A percentile compares a stretch with the other conserved stretches of the same genome.
Evolutionary conservation across 2,113 vertebrate genomes (phyloP).

Genomic region (Cichladusa arquata): DNA sequence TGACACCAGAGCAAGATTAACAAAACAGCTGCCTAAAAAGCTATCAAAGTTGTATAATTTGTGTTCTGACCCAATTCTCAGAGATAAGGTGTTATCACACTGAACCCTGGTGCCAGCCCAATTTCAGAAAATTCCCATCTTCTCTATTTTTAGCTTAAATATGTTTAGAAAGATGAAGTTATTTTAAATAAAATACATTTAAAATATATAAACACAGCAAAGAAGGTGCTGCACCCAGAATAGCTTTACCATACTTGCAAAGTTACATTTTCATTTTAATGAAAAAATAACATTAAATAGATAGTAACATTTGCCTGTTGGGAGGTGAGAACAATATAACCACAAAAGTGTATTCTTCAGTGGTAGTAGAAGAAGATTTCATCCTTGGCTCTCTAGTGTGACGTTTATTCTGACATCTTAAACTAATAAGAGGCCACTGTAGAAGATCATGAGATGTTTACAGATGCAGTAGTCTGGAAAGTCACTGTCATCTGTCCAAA

Average conservation of each 20-base stretch:
- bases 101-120: conserved; percentile 8
- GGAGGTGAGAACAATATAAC: not conserved
- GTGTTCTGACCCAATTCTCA: conserved; percentile 6
- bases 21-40: conserved; percentile 16
- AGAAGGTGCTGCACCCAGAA: not conserved
- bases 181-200: conserved; percentile 34
- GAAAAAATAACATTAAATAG: conserved; percentile 25
- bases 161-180: conserved; percentile 7
- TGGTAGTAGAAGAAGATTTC: not conserved
- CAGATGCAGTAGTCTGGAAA: not conserved
- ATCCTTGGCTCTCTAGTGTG: not conserved
- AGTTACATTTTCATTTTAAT: conserved; percentile 50
- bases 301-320: not conserved
- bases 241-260: not conserved
- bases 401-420: not conserved
- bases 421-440: not conserved
- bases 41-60: conserved; percentile 17
- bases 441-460: not conserved
- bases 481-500: not conserved
- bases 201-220: conserved; percentile 30
- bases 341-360: not conserved
- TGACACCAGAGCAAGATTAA: not conserved
- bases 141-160: conserved; percentile 36
- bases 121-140: conserved; percentile 14
- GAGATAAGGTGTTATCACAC: conserved; percentile 41